These are phyloP conservation scores for Brachionus paranguensis DNA, from an alignment of 1,140 invertebrate genomes.

Conservation along the genomic window DNA sequence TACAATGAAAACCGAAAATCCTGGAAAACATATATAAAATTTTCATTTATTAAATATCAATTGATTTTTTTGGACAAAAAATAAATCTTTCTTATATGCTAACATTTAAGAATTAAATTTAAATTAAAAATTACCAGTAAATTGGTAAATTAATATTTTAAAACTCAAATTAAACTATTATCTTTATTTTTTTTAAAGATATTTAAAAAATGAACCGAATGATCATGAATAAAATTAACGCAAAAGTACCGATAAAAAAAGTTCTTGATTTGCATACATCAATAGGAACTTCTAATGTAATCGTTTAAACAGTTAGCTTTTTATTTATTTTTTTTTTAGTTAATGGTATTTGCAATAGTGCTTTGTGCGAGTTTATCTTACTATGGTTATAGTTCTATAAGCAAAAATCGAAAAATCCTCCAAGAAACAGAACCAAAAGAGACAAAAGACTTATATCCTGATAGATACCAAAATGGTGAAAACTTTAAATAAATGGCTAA, in stretches of 20 bases:
- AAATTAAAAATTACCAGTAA: no score
- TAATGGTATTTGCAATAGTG: not conserved
- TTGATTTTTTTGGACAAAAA: no score
- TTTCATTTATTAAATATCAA: not conserved
- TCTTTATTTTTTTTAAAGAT: not conserved
- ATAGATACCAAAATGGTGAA: not conserved
- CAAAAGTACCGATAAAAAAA: not conserved
- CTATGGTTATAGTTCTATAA: not conserved
- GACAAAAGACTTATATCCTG: not conserved
- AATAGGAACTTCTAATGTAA: conserved; percentile 20
- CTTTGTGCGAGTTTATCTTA: not conserved
- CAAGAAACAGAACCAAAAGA: not conserved
- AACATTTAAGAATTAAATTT: no score
- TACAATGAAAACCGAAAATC: not conserved
- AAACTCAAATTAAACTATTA: not conserved
- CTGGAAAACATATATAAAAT: not conserved
- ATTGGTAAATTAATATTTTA: not conserved
- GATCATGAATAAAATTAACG: not conserved
- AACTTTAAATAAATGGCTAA: not conserved
- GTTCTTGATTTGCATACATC: conserved; percentile 1
- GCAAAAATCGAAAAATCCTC: not conserved
- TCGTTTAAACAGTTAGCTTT: not conserved
- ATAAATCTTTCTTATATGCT: no score
- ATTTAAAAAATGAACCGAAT: not conserved
- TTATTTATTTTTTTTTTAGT: not conserved